phyloP scores from a whole-genome alignment of 2,888 invertebrate species.

The Rotaria socialis region DNA sequence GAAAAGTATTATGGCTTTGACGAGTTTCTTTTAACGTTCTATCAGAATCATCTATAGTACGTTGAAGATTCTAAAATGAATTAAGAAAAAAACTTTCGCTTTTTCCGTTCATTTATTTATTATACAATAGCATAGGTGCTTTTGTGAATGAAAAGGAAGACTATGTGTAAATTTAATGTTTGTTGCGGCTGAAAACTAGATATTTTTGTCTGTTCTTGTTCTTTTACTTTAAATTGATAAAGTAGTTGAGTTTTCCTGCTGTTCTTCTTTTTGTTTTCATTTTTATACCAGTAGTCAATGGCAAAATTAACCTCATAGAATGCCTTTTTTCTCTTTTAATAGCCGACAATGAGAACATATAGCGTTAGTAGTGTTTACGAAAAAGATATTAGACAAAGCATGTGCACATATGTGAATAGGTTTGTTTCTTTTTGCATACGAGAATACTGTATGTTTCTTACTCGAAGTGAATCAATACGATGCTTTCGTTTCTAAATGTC shows the following conservation, averaged over 20 bases:
- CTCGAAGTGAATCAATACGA: not conserved
- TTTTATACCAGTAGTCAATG: not conserved
- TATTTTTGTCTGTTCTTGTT: not conserved
- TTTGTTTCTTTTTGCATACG: too few relatives aligned
- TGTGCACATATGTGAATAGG: too few relatives aligned
- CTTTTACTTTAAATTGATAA: not conserved
- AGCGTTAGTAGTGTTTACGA: too few relatives aligned
- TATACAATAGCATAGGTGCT: not conserved
- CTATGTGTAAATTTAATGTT: not conserved
- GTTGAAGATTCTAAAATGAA: conserved; percentile 13
- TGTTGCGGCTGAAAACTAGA: not conserved
- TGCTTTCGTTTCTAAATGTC: too few relatives aligned
- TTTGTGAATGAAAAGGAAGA: not conserved
- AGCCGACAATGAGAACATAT: too few relatives aligned
- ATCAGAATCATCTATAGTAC: not conserved
- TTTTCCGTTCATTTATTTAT: not conserved
- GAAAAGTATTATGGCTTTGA: not conserved
- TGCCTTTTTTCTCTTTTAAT: not conserved
- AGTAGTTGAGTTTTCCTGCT: not conserved
- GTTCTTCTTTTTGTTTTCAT: not conserved
- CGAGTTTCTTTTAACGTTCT: not conserved
- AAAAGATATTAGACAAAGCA: too few relatives aligned
- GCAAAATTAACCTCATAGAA: not conserved
- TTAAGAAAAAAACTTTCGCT: not conserved
- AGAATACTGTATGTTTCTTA: not conserved